Evolutionary conservation across 1,140 invertebrate species (phyloP).

Genomic region (Thaumatotibia leucotreta): DNA sequence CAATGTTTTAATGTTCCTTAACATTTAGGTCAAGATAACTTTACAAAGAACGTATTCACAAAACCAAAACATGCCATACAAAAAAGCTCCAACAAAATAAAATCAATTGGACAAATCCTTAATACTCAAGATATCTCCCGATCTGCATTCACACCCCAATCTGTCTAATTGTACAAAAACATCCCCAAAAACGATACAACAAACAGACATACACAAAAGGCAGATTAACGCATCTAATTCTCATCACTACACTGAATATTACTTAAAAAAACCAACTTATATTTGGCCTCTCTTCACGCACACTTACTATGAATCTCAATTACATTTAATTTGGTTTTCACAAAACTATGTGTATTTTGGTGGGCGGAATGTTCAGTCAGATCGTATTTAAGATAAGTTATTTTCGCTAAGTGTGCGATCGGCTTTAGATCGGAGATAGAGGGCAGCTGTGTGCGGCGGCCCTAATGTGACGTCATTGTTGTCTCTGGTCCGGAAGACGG

Average conservation of each 20-base stretch:
- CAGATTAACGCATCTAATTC: constrained; percentile 47
- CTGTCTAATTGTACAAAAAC: constrained; percentile 69
- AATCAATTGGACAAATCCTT: constrained; percentile 24
- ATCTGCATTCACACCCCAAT: constrained; percentile 60
- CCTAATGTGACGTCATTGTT: constrained; percentile 38
- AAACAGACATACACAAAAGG: constrained; percentile 62
- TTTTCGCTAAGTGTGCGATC: constrained; percentile 58
- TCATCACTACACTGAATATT: not conserved
- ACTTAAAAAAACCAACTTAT: not conserved
- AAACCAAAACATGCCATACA: not conserved
- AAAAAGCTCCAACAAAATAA: constrained; percentile 17
- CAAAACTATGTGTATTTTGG: not conserved
- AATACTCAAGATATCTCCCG: constrained; percentile 30
- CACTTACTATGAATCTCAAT: not conserved
- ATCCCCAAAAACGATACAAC: constrained; percentile 42
- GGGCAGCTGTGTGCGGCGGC: constrained; percentile 57
- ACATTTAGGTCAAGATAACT: not conserved
- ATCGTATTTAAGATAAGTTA: constrained; percentile 74
- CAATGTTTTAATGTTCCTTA: not conserved
- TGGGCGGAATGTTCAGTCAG: constrained; percentile 39
- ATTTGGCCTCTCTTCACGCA: not conserved
- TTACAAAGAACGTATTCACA: constrained; percentile 1
- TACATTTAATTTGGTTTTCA: not conserved
- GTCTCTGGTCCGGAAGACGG: constrained; percentile 21
- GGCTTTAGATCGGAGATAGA: constrained; percentile 64